Conservation (phyloP, 2,888 invertebrate genomes). For the Trachelus tabidus region DNA sequence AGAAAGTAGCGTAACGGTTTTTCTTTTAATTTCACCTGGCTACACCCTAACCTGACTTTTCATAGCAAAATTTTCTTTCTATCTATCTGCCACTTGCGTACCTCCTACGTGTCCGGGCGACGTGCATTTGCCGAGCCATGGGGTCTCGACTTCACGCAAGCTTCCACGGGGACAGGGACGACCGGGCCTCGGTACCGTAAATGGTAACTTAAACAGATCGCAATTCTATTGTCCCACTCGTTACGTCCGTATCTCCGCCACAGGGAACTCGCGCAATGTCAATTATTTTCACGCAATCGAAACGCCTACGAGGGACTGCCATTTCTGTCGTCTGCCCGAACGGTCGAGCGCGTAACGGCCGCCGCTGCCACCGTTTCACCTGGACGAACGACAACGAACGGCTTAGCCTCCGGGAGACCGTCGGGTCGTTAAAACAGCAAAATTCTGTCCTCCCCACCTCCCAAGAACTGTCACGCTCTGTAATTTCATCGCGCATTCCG, state of each 20-base stretch:
- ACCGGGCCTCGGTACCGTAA: conserved; percentile 29
- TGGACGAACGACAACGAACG: background rate
- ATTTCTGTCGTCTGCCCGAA: conserved; percentile 9
- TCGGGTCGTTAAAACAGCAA: background rate
- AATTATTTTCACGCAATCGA: conserved; percentile 29
- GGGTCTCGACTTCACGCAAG: conserved; percentile 1
- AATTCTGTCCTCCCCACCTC: background rate
- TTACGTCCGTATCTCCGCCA: background rate
- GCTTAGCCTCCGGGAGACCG: background rate
- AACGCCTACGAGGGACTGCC: conserved; percentile 30
- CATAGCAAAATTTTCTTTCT: background rate
- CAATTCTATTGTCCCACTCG: conserved; percentile 13
- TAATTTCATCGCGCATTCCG: too few species aligned
- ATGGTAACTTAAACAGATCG: conserved; percentile 27
- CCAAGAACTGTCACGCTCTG: background rate
- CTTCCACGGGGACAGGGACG: conserved; percentile 25
- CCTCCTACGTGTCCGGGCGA: conserved; percentile 4
- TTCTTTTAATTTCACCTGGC: background rate
- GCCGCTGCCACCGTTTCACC: background rate
- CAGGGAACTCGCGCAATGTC: conserved; percentile 15
- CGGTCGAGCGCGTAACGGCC: background rate
- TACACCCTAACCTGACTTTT: background rate
- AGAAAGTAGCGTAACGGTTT: background rate
- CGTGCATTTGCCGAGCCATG: conserved; percentile 23
- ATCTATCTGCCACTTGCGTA: background rate